phyloP scores from a whole-genome alignment of 2,797 vertebrate species.

The Epinephelus malabaricus region DNA sequence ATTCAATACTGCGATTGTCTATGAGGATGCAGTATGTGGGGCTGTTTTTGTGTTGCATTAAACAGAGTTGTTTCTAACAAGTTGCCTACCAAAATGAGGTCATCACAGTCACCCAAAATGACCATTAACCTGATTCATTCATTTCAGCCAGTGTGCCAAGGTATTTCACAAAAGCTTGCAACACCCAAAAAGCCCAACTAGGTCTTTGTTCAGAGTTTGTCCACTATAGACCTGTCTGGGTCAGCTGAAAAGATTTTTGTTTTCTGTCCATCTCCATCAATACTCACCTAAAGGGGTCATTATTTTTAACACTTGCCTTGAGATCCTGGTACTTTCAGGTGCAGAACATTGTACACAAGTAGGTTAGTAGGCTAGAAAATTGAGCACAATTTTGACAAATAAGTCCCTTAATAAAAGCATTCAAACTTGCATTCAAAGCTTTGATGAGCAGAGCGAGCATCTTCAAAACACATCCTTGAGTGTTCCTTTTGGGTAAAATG shows the following conservation, averaged over 20 bases:
- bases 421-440: background rate
- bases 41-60: background rate
- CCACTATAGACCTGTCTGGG: background rate
- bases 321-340: slow-evolving; percentile 24
- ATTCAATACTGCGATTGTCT: background rate
- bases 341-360: slow-evolving; percentile 49
- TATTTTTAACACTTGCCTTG: slow-evolving; percentile 15
- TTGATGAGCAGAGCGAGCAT: background rate
- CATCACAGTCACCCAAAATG: background rate
- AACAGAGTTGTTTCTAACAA: background rate
- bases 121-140: background rate
- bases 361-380: slow-evolving; percentile 60
- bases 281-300: background rate
- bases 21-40: background rate
- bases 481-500: background rate
- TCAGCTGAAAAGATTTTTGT: background rate
- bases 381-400: slow-evolving; percentile 40
- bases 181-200: background rate
- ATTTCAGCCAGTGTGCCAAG: background rate
- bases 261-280: background rate
- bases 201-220: background rate
- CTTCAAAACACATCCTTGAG: background rate
- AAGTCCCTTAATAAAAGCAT: slow-evolving; percentile 1
- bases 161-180: background rate
- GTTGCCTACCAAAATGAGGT: background rate